Conservation (phyloP, 2,888 invertebrate species). For the Drosophila antonietae region DNA sequence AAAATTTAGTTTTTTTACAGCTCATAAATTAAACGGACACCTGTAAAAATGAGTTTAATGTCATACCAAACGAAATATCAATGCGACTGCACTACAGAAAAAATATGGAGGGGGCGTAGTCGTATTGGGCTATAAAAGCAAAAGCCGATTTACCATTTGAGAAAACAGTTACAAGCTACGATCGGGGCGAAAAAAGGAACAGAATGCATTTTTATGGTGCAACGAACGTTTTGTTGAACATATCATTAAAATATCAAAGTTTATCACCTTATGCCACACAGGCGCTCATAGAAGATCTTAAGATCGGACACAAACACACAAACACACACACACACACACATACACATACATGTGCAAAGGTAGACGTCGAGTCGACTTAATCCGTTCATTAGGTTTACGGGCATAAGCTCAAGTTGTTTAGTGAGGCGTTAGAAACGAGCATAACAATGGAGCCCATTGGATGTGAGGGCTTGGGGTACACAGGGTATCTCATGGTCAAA, state of each 20-base stretch:
- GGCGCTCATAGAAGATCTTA: conserved; percentile 29
- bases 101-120: conserved; percentile 1
- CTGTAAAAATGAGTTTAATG: conserved; percentile 72
- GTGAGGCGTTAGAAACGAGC: conserved; percentile 71
- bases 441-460: conserved; percentile 54
- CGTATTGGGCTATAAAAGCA: conserved; percentile 59
- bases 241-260: conserved; percentile 81
- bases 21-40: conserved; percentile 73
- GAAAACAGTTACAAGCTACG: conserved; percentile 69
- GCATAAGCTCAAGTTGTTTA: conserved; percentile 75
- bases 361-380: conserved; percentile 68
- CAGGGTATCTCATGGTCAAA: conserved; percentile 17
- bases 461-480: conserved; percentile 10
- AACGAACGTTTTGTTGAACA: conserved; percentile 81
- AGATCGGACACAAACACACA: conserved; percentile 11
- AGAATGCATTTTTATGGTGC: conserved; percentile 58
- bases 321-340: conserved; percentile 31
- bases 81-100: conserved; percentile 5
- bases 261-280: conserved; percentile 77
- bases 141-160: conserved; percentile 72
- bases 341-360: not conserved
- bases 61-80: conserved; percentile 51
- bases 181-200: not conserved
- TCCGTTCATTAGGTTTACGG: conserved; percentile 81
- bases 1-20: conserved; percentile 71